Conservation (phyloP, 2,888 invertebrate genomes). For the Ethmia dodecea region DNA sequence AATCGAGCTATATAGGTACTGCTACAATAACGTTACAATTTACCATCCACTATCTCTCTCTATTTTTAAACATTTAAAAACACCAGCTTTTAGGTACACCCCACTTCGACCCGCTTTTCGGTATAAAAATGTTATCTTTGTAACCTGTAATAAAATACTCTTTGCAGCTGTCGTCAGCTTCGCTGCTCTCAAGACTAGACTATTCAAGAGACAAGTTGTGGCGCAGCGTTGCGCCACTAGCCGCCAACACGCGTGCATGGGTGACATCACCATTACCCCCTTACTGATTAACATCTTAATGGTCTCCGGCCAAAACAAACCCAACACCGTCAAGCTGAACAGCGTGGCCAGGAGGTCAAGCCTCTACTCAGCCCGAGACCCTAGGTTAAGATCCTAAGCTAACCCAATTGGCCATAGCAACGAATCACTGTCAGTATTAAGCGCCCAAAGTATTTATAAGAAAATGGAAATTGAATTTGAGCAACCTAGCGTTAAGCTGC, state of each 20-base stretch:
- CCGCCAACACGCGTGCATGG: conserved; percentile 54
- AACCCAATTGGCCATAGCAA: conserved; percentile 22
- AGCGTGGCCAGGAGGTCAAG: conserved; percentile 71
- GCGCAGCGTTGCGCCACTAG: conserved; percentile 47
- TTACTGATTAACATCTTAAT: conserved; percentile 68
- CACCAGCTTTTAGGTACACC: no score
- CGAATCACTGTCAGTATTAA: conserved; percentile 60
- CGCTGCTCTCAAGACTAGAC: neutral
- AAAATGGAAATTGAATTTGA: conserved; percentile 53
- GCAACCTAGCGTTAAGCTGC: conserved; percentile 36
- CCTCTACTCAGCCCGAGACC: conserved; percentile 73
- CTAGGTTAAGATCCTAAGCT: conserved; percentile 76
- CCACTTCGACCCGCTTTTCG: no score
- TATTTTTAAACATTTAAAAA: no score
- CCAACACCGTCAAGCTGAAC: conserved; percentile 66
- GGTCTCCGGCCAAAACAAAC: conserved; percentile 74
- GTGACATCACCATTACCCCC: conserved; percentile 36
- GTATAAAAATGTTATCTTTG: no score
- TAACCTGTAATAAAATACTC: no score
- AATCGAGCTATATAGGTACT: no score
- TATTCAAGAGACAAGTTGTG: conserved; percentile 27
- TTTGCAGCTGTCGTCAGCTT: neutral
- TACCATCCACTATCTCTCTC: no score
- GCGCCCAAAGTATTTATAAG: conserved; percentile 39
- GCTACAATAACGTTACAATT: no score